Conservation (phyloP, 2,797 vertebrate species). For the Alauda arvensis region DNA sequence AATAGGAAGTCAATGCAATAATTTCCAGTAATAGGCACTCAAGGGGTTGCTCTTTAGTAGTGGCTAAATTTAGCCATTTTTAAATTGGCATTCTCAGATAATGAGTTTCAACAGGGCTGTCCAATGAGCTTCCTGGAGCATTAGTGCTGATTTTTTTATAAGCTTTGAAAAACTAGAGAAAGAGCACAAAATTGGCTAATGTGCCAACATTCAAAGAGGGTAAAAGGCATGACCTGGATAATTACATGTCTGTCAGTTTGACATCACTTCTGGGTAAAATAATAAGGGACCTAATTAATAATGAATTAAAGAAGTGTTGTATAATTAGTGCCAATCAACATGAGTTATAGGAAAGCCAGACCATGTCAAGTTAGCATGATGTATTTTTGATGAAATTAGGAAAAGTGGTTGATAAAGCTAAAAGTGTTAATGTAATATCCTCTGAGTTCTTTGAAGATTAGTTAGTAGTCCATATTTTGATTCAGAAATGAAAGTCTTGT, state of each 20-base stretch:
- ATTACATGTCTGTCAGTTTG: constrained; percentile 49
- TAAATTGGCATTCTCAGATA: background rate
- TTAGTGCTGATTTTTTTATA: constrained; percentile 33
- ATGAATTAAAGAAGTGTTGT: constrained; percentile 52
- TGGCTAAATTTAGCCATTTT: constrained; percentile 25
- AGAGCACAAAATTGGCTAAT: constrained; percentile 31
- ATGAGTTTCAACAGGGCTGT: constrained; percentile 27
- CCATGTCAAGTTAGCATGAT: constrained; percentile 20
- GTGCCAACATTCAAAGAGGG: constrained; percentile 27
- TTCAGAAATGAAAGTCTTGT: background rate
- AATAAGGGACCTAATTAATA: constrained; percentile 60
- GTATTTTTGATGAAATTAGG: constrained; percentile 46
- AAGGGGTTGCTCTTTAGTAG: background rate
- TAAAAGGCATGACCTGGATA: constrained; percentile 60
- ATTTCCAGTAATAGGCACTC: background rate
- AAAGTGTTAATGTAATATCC: background rate
- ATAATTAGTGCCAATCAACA: constrained; percentile 62
- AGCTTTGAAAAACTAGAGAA: constrained; percentile 11
- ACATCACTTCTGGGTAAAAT: constrained; percentile 55
- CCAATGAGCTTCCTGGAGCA: constrained; percentile 28
- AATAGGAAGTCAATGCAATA: background rate
- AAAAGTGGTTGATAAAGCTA: constrained; percentile 13
- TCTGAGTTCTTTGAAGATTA: background rate
- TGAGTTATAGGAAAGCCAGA: constrained; percentile 32
- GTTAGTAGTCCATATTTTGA: background rate